Percentiles rank a stretch among this genome's conserved stretches.
Conservation (phyloP, 1,140 invertebrate genomes). For the Sitobion miscanthi region DNA sequence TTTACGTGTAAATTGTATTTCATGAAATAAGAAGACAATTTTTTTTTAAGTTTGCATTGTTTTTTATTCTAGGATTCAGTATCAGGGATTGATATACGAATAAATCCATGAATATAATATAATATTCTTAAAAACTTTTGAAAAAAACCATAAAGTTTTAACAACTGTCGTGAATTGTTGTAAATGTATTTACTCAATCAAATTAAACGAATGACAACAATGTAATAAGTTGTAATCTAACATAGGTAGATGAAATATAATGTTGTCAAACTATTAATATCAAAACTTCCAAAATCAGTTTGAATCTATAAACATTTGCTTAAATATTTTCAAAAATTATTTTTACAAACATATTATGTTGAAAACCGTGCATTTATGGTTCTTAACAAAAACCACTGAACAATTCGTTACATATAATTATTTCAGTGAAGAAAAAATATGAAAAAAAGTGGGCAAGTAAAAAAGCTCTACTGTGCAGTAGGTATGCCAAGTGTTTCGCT, state of each 20-base stretch:
- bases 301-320: not conserved
- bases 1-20: constrained; percentile 20
- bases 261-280: not conserved
- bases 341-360: not conserved
- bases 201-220: not conserved
- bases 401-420: too few species aligned
- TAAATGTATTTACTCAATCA: not conserved
- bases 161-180: not conserved
- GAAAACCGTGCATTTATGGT: too few species aligned
- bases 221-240: not conserved
- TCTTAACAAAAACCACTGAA: too few species aligned
- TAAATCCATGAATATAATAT: constrained; percentile 14
- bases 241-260: not conserved
- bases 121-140: not conserved
- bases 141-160: not conserved
- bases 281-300: not conserved
- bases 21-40: not conserved
- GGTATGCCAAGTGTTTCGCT: too few species aligned
- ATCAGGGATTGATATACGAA: not conserved
- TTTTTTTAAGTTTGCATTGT: not conserved
- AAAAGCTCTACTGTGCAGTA: too few species aligned
- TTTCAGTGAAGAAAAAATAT: too few species aligned
- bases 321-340: not conserved
- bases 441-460: too few species aligned
- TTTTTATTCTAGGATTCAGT: not conserved